Conservation (phyloP, 1,140 invertebrate genomes). For the Pseudomyrmex cubaensis region DNA sequence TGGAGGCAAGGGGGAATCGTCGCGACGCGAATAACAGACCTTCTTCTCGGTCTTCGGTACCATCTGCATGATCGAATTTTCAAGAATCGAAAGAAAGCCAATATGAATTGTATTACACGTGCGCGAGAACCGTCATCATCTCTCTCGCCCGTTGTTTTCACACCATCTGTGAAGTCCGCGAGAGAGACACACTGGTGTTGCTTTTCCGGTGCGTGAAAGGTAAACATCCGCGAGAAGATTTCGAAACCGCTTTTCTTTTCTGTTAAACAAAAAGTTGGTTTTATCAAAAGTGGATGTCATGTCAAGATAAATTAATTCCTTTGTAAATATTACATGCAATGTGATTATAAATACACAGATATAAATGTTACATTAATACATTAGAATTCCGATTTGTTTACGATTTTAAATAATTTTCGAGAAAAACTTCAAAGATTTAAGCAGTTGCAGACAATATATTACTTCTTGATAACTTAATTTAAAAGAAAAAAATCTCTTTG, state of each 20-base stretch:
- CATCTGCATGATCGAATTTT: constrained; percentile 58
- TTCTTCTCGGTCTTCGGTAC: not conserved
- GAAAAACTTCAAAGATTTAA: too few relatives aligned
- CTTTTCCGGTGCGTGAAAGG: constrained; percentile 51
- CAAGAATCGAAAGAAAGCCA: constrained; percentile 1
- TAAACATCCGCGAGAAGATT: constrained; percentile 21
- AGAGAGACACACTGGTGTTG: not conserved
- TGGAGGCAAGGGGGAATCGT: constrained; percentile 10
- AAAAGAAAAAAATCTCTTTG: too few relatives aligned
- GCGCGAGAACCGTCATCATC: constrained; percentile 15
- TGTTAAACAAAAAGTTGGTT: not conserved
- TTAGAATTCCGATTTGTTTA: too few relatives aligned
- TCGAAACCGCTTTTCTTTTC: not conserved
- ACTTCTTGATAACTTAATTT: too few relatives aligned
- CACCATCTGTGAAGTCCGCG: constrained; percentile 34
- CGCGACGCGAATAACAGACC: not conserved
- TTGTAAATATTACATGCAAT: too few relatives aligned
- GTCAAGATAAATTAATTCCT: not conserved
- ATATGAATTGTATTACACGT: constrained; percentile 20
- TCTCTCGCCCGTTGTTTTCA: constrained; percentile 39
- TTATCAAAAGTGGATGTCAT: not conserved
- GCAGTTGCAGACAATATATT: too few relatives aligned
- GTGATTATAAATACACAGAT: too few relatives aligned
- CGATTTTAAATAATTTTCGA: too few relatives aligned
- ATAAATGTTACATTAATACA: too few relatives aligned